A percentile compares a stretch with the other conserved stretches of the same genome.
Conservation (phyloP, 2,888 invertebrate species). For the Therioaphis trifolii region DNA sequence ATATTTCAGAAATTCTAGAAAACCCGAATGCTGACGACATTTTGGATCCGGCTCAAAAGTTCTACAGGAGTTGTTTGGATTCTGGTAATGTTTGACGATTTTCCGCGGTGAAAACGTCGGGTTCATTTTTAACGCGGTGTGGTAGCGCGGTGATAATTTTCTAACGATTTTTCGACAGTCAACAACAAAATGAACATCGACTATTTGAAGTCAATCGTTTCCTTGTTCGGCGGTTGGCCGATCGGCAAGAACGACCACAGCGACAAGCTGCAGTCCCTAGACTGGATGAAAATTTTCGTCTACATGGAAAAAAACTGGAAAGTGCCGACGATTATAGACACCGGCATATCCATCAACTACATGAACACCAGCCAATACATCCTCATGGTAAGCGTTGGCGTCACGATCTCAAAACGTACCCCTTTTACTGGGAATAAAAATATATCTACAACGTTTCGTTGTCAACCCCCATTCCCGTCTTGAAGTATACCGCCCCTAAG, state of each 20-base stretch:
- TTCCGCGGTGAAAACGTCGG: not conserved
- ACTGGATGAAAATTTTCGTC: slow-evolving; percentile 43
- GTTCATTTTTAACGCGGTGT: too few species aligned
- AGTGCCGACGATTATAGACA: slow-evolving; percentile 40
- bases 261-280: slow-evolving; percentile 8
- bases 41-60: slow-evolving; percentile 30
- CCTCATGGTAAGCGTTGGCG: slow-evolving; percentile 22
- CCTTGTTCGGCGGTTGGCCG: slow-evolving; percentile 52
- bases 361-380: slow-evolving; percentile 55
- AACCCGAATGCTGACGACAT: not conserved
- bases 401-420: too few species aligned
- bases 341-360: slow-evolving; percentile 40
- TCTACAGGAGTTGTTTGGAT: slow-evolving; percentile 53
- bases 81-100: slow-evolving; percentile 15
- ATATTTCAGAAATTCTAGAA: slow-evolving; percentile 46
- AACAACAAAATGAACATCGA: slow-evolving; percentile 37
- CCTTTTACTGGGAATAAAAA: too few species aligned
- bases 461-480: too few species aligned
- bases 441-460: too few species aligned
- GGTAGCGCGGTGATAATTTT: not conserved
- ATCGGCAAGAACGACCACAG: slow-evolving; percentile 16
- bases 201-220: slow-evolving; percentile 38
- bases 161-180: not conserved
- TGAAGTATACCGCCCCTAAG: too few species aligned
- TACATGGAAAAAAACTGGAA: slow-evolving; percentile 61